A percentile compares a stretch with the other conserved stretches of the same genome.
These are phyloP conservation scores for Phoenicopterus ruber DNA, from an alignment of 2,113 vertebrate species.

Conservation along the genomic window DNA sequence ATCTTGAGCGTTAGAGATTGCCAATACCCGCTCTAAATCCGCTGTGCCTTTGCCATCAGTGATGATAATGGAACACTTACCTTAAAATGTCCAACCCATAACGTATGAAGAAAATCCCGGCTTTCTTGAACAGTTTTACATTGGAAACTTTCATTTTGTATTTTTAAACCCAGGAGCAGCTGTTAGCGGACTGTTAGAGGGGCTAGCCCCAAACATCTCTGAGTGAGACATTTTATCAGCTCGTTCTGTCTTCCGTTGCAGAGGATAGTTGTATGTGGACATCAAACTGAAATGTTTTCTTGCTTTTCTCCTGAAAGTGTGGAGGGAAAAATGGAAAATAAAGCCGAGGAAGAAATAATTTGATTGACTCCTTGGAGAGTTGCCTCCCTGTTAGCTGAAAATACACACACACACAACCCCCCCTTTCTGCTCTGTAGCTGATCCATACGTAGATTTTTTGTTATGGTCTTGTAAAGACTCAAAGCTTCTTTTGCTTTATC, in stretches of 20 bases:
- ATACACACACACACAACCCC: background rate
- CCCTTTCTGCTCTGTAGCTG: background rate
- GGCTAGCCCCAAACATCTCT: background rate
- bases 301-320: background rate
- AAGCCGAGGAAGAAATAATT: conserved; percentile 48
- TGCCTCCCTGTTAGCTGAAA: background rate
- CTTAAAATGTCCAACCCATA: background rate
- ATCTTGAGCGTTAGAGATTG: fast-evolving
- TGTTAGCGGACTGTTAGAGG: background rate
- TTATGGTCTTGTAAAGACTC: background rate
- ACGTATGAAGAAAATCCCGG: fast-evolving
- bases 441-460: background rate
- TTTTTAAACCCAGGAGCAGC: background rate
- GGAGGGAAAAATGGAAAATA: background rate
- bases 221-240: background rate
- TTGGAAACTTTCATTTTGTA: background rate
- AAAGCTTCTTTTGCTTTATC: background rate
- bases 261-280: background rate
- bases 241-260: background rate
- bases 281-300: background rate
- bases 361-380: conserved; percentile 26
- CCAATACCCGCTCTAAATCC: background rate
- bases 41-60: background rate
- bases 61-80: background rate
- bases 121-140: background rate